phyloP scores from a whole-genome alignment of 2,888 invertebrate genomes.

The Spodoptera littoralis region DNA sequence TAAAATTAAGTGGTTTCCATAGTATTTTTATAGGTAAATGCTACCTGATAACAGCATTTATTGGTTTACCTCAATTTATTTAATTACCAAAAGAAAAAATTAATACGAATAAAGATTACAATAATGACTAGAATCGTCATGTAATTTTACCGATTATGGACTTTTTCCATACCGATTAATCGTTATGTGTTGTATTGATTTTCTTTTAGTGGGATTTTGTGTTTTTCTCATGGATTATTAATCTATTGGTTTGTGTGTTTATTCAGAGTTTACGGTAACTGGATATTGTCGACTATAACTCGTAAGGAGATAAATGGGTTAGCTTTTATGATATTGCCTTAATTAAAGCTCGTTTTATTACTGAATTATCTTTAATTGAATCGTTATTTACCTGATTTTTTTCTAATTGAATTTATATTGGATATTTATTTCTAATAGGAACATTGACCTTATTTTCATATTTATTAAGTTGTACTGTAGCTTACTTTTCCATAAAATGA shows the following conservation, averaged over 20 bases:
- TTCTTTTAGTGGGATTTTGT: slow-evolving; percentile 29
- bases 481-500: too few species aligned
- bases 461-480: too few species aligned
- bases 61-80: slow-evolving; percentile 57
- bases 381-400: too few species aligned
- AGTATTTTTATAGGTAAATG: slow-evolving; percentile 70
- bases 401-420: too few species aligned
- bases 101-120: slow-evolving; percentile 52
- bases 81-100: slow-evolving; percentile 62
- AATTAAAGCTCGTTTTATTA: slow-evolving; percentile 14
- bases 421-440: too few species aligned
- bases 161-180: slow-evolving; percentile 27
- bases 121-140: slow-evolving; percentile 24
- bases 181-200: slow-evolving; percentile 21
- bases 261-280: slow-evolving; percentile 11
- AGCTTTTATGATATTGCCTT: slow-evolving; percentile 35
- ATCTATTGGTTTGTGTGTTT: slow-evolving; percentile 14
- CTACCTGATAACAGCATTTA: slow-evolving; percentile 72
- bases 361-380: slow-evolving; percentile 4
- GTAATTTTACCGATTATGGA: slow-evolving; percentile 32
- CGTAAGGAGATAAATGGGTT: slow-evolving; percentile 29
- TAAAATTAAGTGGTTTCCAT: slow-evolving; percentile 76
- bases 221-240: slow-evolving; percentile 47
- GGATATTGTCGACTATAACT: slow-evolving; percentile 34
- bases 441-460: too few species aligned